Base-by-base conservation (phyloP, 2,113 vertebrate genomes). In the Panurus biarmicus region DNA sequence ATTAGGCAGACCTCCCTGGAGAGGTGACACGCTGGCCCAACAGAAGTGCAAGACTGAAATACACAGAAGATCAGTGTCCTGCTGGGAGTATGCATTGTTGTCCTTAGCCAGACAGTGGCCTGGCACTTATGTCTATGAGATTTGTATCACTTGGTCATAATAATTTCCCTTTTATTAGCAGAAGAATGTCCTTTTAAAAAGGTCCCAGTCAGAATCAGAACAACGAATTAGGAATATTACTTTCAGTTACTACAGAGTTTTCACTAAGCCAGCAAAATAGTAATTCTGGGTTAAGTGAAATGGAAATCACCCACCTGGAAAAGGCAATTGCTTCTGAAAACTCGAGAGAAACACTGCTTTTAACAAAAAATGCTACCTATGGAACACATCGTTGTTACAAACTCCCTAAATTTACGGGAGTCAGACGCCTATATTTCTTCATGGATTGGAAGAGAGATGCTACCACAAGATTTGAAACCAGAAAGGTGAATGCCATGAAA, bases 21-120 rank as follows among this genome's bases (percentile, higher is more conserved):
- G 86, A 86, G 56, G n/a, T 42, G 73, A 90, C 40, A 65, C 31
- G 15, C 38, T 60, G 28, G 51, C 24, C 51, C 73, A 81, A 22
- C 26, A 74, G 65, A 81, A 81, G 89, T 92, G 94, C 79, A 89
- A 96, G 90, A 89, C 76, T 47, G 44, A 85, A 94, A 90, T 86
- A 86, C 69, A 89, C 53, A 11, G 8, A 35, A 51, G 25, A 67
- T 48, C 60, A 48, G 23, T 1, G 17, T 79, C 77, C 65, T 87
- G 60, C 88, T 86, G 81, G 83, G 69, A 92, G 65, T 66, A 80
- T 26, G 60, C 47, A 84, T 69, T n/a, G 56, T 19, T 81, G 40
- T 45, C 44, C 61, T 72, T 33, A 67, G 78, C 0, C 6, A 90
- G 76, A 81, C 73, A 78, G 50, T 17, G 28, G 66, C 64, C 69